phyloP scores from a whole-genome alignment of 2,888 invertebrate genomes.

The Hydriomena furcata region DNA sequence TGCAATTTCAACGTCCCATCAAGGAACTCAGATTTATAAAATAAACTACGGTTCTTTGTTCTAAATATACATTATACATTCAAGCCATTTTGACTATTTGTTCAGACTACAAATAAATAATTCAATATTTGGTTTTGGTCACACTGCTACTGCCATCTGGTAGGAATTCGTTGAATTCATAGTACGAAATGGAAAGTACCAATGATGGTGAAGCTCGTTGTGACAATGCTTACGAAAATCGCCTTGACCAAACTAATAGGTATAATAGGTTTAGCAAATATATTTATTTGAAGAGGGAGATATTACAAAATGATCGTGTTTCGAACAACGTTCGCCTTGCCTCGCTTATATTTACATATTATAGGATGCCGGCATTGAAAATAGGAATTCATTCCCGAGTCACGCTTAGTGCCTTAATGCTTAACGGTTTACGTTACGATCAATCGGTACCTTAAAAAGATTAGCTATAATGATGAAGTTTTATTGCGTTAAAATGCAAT shows the following conservation, averaged over 20 bases:
- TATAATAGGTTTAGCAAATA: slow-evolving; percentile 74
- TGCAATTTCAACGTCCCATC: slow-evolving; percentile 45
- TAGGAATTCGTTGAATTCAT: slow-evolving; percentile 20
- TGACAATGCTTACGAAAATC: slow-evolving; percentile 71
- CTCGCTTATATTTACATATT: slow-evolving; percentile 43
- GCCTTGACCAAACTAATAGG: slow-evolving; percentile 72
- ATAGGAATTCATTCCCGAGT: slow-evolving; percentile 14
- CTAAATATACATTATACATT: slow-evolving; percentile 38
- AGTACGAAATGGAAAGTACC: slow-evolving; percentile 43
- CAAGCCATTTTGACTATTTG: slow-evolving; percentile 30
- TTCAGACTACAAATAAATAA: slow-evolving; percentile 23
- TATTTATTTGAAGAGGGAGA: slow-evolving; percentile 64
- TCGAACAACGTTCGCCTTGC: slow-evolving; percentile 47
- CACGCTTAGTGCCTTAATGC: neutral
- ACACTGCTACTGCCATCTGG: neutral
- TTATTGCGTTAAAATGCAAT: too few relatives aligned
- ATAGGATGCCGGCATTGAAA: slow-evolving; percentile 24
- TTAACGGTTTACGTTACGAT: neutral
- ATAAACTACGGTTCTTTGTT: slow-evolving; percentile 41
- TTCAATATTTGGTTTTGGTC: slow-evolving; percentile 6
- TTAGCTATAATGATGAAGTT: neutral
- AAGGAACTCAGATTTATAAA: slow-evolving; percentile 33
- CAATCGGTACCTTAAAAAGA: neutral
- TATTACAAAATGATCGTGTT: slow-evolving; percentile 67
- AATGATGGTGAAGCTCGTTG: slow-evolving; percentile 45